Base-by-base conservation (phyloP, 1,140 invertebrate species). In the Drosophila nannoptera region DNA sequence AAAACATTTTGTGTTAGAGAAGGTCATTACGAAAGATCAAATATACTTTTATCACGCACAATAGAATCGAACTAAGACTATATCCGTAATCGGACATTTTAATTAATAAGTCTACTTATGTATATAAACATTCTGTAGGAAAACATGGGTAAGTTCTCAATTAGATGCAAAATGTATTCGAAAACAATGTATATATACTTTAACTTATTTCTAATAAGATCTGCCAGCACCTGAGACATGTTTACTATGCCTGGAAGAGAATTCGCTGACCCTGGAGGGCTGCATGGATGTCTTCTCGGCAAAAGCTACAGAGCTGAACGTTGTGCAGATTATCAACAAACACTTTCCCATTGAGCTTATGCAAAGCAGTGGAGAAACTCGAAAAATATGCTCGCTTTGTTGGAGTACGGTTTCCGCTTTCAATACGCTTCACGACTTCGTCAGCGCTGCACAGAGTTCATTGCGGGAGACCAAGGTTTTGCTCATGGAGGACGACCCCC, bases 391-490 rank as follows among this genome's bases (percentile, higher is more conserved):
- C 14, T 43, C 65, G 0, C 68, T 67, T 0, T 88, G 87, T 54
- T 88, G 87, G 87, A 75, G 75, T 58, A 78, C 70, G 2, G 66
- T 88, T 4, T 75, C 62, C 11, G 70, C 87, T 8, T 88, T 88
- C 16, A 81, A 88, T 54, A 62, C 69, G 11, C 66, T 88, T 0
- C 73, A 88, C 62, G 75, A 88, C 32, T 81, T 87, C 49, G 80
- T 88, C 6, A 74, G 71, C 14, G 77, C 78, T 2, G 69, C 84
- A 0, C 87, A 88, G 8, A 78, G 31, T 12, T 87, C 81, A 0
- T 42, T 86, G 50, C 61, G 60, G 31, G 81, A 86, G 38, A 75
- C 77, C 0, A 86, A 86, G 22, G 48, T 67, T 11, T 5, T 75
- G 49, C 49, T 61, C 3, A 86, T 81, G 66, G 82, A 87, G 36